Evolutionary conservation across 2,113 vertebrate species (phyloP).

Genomic region (Gila orcuttii): DNA sequence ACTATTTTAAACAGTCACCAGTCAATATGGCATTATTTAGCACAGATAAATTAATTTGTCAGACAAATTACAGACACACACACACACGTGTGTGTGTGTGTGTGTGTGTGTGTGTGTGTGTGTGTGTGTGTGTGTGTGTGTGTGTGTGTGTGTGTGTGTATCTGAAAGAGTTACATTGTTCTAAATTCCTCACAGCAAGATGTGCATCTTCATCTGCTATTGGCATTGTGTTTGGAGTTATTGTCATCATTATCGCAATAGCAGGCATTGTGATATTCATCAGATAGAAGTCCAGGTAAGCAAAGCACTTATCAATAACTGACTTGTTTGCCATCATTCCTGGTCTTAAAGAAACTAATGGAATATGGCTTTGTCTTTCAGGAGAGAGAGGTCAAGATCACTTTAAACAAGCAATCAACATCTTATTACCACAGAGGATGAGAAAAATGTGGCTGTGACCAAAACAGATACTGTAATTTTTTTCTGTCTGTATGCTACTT

Average conservation of each 20-base stretch:
- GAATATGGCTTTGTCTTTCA: constrained; percentile 8
- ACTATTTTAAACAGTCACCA: not conserved
- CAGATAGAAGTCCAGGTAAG: constrained; percentile 16
- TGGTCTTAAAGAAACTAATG: not conserved
- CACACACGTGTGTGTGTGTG: too few species aligned
- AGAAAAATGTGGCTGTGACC: not conserved
- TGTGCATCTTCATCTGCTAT: not conserved
- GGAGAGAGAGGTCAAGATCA: not conserved
- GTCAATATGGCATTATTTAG: not conserved
- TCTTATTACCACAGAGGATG: not conserved
- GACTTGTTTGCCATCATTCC: not conserved
- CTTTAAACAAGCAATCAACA: not conserved
- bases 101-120: too few species aligned
- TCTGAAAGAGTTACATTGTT: not conserved
- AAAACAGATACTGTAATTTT: not conserved
- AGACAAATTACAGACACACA: not conserved
- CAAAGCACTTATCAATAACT: not conserved
- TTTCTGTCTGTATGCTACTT: not conserved
- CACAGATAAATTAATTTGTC: not conserved
- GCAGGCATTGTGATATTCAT: not conserved
- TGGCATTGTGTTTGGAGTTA: constrained; percentile 35
- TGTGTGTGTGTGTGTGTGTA: not conserved
- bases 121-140: too few species aligned
- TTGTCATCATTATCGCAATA: constrained; percentile 7
- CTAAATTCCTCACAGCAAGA: not conserved